Evolutionary conservation across 2,888 invertebrate species (phyloP), one percentile per base, ranked within the genome.

Genomic region (Cenopis cana): DNA sequence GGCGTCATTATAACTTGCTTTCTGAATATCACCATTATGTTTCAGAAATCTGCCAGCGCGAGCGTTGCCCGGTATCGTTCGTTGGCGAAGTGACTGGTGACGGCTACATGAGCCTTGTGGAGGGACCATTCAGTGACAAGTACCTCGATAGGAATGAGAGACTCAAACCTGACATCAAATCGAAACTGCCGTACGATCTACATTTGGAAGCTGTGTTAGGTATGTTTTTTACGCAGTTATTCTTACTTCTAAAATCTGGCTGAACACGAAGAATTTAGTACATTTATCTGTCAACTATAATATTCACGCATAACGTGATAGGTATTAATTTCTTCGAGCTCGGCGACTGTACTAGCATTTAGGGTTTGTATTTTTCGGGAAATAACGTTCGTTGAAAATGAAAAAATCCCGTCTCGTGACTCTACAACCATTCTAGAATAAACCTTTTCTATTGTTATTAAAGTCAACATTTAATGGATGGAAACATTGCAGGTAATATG

Each of bases 11-110:
- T 24, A 24, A 24, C 24, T 24, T 3, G 24, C 24, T 24, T 24
- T 24, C 24, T 24, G 4, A 24, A 24, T 24, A 24, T 24, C 24
- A 24, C 24, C 24, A 24, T 24, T 24, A 24, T 24, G 24, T 80
- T 79, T 59, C 80, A 94, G 94, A 94, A 74, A 97, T 99, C 69
- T 97, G 98, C 68, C 88, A 93, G 41, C 95, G 99, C 73, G 99
- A 99, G 93, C 95, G 98, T 74, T 99, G 99, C 85, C 98, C 98
- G 0, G 96, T 99, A 0, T 96, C 96, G 79, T 97, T 98, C 85
- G 99, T 99, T 1, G 99, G 99, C 0, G 95, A 96, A 76, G 98
- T 99, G 0, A 98, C 98, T 0, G 97, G 97, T 10, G 96, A 96
- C 82, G 98, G 98, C 9, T 96, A 94, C 82, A 95, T 97, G 74